Evolutionary conservation across 2,888 invertebrate genomes (phyloP), one percentile per base, ranked within the genome.

Genomic region (Schizotus pectinicornis): DNA sequence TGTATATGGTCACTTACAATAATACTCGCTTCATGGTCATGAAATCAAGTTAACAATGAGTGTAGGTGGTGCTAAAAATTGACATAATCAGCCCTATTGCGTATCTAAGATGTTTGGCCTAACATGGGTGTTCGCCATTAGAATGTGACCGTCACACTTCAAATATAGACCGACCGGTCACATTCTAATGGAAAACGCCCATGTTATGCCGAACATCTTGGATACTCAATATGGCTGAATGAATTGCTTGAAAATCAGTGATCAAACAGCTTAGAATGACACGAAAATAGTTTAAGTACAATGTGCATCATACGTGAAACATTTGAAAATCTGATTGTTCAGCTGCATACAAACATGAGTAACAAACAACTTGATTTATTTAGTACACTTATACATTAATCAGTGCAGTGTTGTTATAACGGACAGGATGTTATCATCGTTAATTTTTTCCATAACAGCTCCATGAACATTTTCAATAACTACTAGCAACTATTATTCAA

Each of bases 11-110:
- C 35, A 56, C 58, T 59, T 62, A 61, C 56, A 33, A 59, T 43
- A 61, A 63, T 59, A 65, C 60, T 63, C 62, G 59, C 57, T 61
- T 56, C 45, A 42, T 54, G 46, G 51, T 55, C 58, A 57, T 42
- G 60, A 61, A 58, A 47, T 51, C 42, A 47, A 56, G 45, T 47
- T 37, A 50, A 46, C 22, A 60, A 55, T 42, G 11, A 32, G 11
- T 13, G 30, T 33, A 46, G 31, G 11, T n/a, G 3, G 13, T 11
- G 12, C n/a, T 8, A 39, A 39, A 11, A 13, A 39, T 12, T 8
- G 12, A 11, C 13, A n/a, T 39, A 2, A 35, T 8, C n/a, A 37
- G 22, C n/a, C n/a, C n/a, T n/a, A n/a, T n/a, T n/a, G n/a, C n/a
- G n/a, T n/a, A n/a, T n/a, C n/a, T n/a, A n/a, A n/a, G n/a, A n/a